Percentiles rank a stretch among this genome's conserved stretches.
phyloP scores from a whole-genome alignment of 92 coral and sea anemone species.

The Zoanthus solanderi region DNA sequence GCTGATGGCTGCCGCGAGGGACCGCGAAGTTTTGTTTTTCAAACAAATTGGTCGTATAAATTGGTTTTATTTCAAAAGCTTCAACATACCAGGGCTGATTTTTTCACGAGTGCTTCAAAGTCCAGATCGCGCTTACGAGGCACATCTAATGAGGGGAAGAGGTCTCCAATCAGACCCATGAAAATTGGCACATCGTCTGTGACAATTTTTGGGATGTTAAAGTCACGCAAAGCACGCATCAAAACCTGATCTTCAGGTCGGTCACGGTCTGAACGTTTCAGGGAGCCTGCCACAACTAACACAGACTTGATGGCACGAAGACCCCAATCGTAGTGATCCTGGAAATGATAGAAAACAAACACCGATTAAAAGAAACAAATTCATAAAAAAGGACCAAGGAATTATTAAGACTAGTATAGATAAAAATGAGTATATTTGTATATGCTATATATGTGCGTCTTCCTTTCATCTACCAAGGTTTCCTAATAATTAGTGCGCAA shows the following conservation, averaged over 20 bases:
- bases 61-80: too few species aligned
- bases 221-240: constrained; percentile 99
- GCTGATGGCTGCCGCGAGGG: too few species aligned
- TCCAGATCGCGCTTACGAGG: constrained; percentile 98
- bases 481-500: too few species aligned
- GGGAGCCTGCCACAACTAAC: constrained; percentile 97
- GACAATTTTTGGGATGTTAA: constrained; percentile 99
- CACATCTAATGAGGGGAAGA: constrained; percentile 99
- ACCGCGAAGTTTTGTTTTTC: too few species aligned
- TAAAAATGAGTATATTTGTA: too few species aligned
- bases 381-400: too few species aligned
- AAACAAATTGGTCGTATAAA: not conserved
- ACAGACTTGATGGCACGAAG: constrained; percentile 99
- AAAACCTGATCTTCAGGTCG: constrained; percentile 99
- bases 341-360: not conserved
- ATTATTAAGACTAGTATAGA: too few species aligned
- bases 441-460: too few species aligned
- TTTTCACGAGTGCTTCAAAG: constrained; percentile 93
- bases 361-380: not conserved
- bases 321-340: constrained; percentile 99
- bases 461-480: too few species aligned
- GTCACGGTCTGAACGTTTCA: constrained; percentile 94
- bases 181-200: constrained; percentile 99
- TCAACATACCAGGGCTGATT: constrained; percentile 83
- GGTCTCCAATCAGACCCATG: constrained; percentile 99